Conservation (phyloP, 2,113 vertebrate species). For the Genyomyrus donnyi region DNA sequence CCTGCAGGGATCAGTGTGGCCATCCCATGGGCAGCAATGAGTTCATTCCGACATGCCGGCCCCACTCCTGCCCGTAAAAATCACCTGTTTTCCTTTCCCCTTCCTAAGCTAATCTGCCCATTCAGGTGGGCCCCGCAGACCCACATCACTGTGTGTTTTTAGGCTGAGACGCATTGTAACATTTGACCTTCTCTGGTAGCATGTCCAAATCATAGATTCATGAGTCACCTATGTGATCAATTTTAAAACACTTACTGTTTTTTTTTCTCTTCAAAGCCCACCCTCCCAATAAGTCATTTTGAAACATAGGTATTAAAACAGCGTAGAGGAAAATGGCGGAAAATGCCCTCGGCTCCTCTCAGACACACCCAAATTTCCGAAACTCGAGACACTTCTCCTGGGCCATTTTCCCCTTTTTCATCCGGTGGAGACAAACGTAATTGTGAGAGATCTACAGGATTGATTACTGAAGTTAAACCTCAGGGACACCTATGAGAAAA, state of each 20-base stretch:
- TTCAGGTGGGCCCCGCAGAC: neutral
- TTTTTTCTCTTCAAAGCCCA: slow-evolving; percentile 15
- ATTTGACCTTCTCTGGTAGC: neutral
- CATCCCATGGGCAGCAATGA: neutral
- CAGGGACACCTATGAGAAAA: slow-evolving; percentile 28
- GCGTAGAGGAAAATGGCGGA: neutral
- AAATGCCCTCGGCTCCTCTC: neutral
- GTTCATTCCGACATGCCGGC: neutral
- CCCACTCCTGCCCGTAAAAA: neutral
- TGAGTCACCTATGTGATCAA: slow-evolving; percentile 22
- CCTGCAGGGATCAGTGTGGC: neutral
- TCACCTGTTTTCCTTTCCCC: neutral
- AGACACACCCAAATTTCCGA: neutral
- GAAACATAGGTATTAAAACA: neutral
- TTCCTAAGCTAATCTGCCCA: neutral
- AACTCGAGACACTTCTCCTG: neutral
- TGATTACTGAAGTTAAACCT: slow-evolving; percentile 40
- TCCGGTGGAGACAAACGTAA: slow-evolving; percentile 31
- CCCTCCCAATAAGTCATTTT: neutral
- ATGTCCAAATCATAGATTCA: slow-evolving; percentile 29
- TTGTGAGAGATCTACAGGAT: slow-evolving; percentile 39
- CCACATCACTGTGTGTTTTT: neutral
- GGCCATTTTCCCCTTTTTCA: neutral
- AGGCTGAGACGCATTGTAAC: neutral
- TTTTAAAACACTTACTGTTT: slow-evolving; percentile 25